Evolutionary conservation across 2,113 vertebrate genomes (phyloP).

Genomic region (Chloropsis cyanopogon): DNA sequence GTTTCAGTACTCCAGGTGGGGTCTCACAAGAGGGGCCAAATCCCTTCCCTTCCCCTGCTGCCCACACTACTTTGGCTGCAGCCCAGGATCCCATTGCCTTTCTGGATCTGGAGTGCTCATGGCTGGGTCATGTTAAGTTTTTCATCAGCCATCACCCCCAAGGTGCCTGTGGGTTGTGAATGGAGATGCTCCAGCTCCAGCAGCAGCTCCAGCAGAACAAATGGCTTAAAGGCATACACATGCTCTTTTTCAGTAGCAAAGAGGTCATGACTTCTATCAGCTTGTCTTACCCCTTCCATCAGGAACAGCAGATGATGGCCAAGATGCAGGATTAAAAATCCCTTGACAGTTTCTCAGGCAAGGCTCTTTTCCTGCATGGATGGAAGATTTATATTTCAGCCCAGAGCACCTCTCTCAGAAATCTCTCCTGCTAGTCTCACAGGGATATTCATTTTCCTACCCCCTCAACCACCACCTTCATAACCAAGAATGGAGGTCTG

Average conservation of each 20-base stretch:
- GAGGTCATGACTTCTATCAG: not conserved
- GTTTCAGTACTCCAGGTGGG: not conserved
- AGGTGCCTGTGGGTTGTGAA: too few species aligned
- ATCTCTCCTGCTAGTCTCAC: not conserved
- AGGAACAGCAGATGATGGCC: not conserved
- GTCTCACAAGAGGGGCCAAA: not conserved
- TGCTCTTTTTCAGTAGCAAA: not conserved
- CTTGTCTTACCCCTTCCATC: not conserved
- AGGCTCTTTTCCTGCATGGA: not conserved
- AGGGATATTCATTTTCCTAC: not conserved
- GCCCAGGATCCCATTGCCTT: not conserved
- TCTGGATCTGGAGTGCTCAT: not conserved
- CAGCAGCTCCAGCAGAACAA: not conserved
- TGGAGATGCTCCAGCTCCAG: too few species aligned
- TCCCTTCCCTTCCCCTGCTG: not conserved
- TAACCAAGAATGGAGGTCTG: not conserved
- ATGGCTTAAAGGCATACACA: not conserved
- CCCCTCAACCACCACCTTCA: not conserved
- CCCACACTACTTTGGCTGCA: not conserved
- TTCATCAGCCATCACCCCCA: too few species aligned
- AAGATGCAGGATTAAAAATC: not conserved
- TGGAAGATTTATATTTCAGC: not conserved
- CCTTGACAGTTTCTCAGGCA: not conserved
- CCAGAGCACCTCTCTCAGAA: not conserved
- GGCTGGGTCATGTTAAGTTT: too few species aligned